Conservation (phyloP, 2,113 vertebrate genomes). For the Otus sunia region DNA sequence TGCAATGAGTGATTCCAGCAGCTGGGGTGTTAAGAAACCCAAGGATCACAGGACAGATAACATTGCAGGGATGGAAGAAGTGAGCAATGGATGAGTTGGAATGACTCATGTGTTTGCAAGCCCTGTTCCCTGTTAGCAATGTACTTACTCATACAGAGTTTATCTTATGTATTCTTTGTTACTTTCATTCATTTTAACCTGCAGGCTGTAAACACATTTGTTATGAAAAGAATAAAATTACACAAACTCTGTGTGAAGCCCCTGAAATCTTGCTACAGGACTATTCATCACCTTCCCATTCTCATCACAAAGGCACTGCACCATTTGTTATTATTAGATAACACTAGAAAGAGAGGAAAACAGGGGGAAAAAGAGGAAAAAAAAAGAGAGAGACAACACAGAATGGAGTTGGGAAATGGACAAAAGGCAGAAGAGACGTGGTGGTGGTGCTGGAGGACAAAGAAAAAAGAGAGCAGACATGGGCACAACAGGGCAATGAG, state of each 20-base stretch:
- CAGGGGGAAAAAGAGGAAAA: neutral
- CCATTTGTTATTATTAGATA: neutral
- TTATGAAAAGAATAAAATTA: conserved; percentile 35
- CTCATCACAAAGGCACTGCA: neutral
- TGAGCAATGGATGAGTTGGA: neutral
- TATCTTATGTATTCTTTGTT: conserved; percentile 6
- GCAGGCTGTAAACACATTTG: conserved; percentile 39
- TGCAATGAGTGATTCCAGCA: neutral
- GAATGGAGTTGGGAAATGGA: neutral
- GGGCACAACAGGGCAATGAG: neutral
- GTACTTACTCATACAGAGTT: conserved; percentile 3
- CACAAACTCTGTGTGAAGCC: neutral
- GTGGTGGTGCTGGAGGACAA: neutral
- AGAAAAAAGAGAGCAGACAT: neutral
- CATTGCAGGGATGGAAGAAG: neutral
- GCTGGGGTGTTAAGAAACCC: neutral
- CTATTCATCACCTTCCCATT: neutral
- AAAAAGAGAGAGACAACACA: neutral
- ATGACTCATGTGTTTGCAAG: neutral
- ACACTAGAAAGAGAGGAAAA: neutral
- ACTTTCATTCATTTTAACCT: conserved; percentile 29
- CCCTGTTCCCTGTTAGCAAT: neutral
- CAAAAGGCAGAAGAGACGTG: neutral
- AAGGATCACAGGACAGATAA: neutral
- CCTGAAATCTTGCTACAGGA: neutral